A percentile compares a stretch with the other conserved stretches of the same genome.
These are phyloP conservation scores for Pseudochaenichthys georgianus DNA, from an alignment of 2,797 vertebrate genomes.

Conservation along the genomic window DNA sequence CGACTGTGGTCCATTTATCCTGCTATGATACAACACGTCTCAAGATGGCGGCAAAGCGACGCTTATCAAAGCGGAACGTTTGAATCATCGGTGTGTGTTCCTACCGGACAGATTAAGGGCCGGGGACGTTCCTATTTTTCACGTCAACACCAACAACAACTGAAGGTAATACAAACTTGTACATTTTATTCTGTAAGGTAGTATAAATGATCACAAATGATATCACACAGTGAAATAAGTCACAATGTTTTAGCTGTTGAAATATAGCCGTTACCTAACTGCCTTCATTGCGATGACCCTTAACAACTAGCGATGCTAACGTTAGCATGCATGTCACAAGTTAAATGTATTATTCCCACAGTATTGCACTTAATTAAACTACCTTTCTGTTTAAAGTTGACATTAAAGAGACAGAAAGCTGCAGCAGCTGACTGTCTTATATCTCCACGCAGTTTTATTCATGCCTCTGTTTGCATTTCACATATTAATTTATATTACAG, in stretches of 20 bases:
- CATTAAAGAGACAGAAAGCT: too few relatives aligned
- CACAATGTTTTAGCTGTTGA: background rate
- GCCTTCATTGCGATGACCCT: background rate
- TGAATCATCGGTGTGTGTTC: constrained; percentile 2
- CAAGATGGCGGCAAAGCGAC: constrained; percentile 29
- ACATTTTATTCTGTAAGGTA: rapidly evolving
- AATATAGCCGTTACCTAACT: background rate
- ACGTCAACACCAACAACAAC: constrained; percentile 17
- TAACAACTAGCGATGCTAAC: constrained; percentile 18
- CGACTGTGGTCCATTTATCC: background rate
- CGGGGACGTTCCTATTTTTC: constrained; percentile 28
- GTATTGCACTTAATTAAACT: too few relatives aligned
- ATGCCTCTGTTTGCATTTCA: background rate
- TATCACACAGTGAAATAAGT: background rate
- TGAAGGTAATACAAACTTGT: constrained; percentile 56
- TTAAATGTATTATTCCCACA: background rate
- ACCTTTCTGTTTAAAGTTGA: rapidly evolving
- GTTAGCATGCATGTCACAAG: background rate
- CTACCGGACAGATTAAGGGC: constrained; percentile 29
- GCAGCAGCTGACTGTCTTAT: too few relatives aligned
- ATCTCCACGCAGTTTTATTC: background rate
- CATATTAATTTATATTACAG: too few relatives aligned
- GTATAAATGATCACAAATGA: rapidly evolving
- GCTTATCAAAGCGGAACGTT: constrained; percentile 52
- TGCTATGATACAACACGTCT: background rate